These are phyloP conservation scores for Frieseomelitta varia DNA, from an alignment of 1,140 invertebrate genomes.

Conservation along the genomic window DNA sequence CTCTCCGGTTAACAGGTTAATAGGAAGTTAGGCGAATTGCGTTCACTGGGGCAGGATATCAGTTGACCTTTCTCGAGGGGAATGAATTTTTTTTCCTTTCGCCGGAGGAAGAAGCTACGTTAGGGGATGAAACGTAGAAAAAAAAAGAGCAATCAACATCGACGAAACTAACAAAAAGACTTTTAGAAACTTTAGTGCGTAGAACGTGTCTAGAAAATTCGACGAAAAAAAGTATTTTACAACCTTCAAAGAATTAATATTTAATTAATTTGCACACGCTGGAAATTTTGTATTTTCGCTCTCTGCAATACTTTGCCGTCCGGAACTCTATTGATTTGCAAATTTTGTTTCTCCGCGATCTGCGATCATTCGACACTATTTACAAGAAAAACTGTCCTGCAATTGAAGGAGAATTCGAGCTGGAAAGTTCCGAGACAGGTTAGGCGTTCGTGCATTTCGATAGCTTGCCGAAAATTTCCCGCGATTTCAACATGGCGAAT, in stretches of 20 bases:
- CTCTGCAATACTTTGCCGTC: neutral
- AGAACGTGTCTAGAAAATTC: neutral
- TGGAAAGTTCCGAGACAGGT: neutral
- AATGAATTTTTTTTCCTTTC: slow-evolving; percentile 15
- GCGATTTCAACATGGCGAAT: neutral
- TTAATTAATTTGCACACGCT: neutral
- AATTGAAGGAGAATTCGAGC: neutral
- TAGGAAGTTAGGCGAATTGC: slow-evolving; percentile 23
- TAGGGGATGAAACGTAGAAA: neutral
- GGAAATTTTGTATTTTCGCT: neutral
- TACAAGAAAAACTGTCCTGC: too few species aligned
- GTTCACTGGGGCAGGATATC: slow-evolving; percentile 17
- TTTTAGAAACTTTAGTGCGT: neutral
- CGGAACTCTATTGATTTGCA: too few species aligned
- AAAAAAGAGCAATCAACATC: neutral
- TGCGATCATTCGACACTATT: too few species aligned
- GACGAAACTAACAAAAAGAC: neutral
- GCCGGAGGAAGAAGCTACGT: neutral
- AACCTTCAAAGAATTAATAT: neutral
- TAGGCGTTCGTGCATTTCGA: neutral
- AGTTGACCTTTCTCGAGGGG: slow-evolving; percentile 13
- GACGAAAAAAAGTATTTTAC: too few species aligned
- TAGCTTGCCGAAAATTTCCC: neutral
- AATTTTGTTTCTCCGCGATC: too few species aligned
- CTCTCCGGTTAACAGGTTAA: slow-evolving; percentile 7